Base-by-base conservation (phyloP, 2,888 invertebrate genomes). In the Clusia tigrina region DNA sequence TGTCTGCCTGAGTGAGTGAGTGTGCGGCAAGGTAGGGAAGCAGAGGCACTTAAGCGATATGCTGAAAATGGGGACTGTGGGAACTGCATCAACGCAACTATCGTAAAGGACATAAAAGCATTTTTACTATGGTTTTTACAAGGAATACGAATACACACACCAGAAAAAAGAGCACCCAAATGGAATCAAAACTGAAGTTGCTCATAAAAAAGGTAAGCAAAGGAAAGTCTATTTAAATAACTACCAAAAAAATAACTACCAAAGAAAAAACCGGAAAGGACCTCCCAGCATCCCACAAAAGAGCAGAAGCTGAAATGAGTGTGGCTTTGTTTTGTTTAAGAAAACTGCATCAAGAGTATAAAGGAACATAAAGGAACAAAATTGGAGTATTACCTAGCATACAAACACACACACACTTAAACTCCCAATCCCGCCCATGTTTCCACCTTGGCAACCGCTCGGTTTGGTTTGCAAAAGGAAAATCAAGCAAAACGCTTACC, bases 11-110 rank as follows among this genome's bases (percentile, higher is more conserved):
- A 67, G 72, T 76, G 69, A 76, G 72, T 68, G 72, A n/a, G n/a
- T n/a, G n/a, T n/a, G n/a, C n/a, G n/a, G n/a, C n/a, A n/a, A n/a
- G n/a, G n/a, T n/a, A n/a, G 70, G 65, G 66, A 60, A 68, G 71
- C 73, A 71, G 76, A 77, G 77, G 77, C 76, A 74, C 74, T 76
- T 42, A n/a, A n/a, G n/a, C n/a, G n/a, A n/a, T n/a, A n/a, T n/a
- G 9, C n/a, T 42, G n/a, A 15, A 42, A n/a, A 42, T 42, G 42
- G n/a, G n/a, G n/a, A n/a, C n/a, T n/a, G n/a, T n/a, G n/a, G n/a
- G n/a, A n/a, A n/a, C n/a, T n/a, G n/a, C 9, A n/a, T 9, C 32
- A 42, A 3, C n/a, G 42, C 3, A 42, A 17, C 15, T 10, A 42
- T 10, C 42, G 5, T 48, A 20, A 48, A 18, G 15, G 22, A 48